phyloP scores from a whole-genome alignment of 2,113 vertebrate species.

The Perognathus longimembris region DNA sequence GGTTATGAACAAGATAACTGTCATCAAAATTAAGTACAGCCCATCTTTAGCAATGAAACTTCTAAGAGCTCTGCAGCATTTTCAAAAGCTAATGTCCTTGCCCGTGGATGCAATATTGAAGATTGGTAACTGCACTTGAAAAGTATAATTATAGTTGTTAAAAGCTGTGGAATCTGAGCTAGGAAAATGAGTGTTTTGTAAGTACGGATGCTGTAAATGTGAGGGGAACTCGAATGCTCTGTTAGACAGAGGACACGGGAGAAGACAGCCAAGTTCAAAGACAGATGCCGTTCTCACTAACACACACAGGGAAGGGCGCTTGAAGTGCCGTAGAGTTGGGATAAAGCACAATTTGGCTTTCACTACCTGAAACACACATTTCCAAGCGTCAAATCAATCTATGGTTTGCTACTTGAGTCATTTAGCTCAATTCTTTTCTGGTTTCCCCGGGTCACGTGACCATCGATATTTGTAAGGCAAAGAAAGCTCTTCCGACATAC shows the following conservation, averaged over 20 bases:
- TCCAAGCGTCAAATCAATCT: constrained; percentile 29
- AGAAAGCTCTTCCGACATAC: neutral
- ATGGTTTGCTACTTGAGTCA: neutral
- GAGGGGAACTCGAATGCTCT: constrained; percentile 43
- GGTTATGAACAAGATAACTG: constrained; percentile 64
- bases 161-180: constrained; percentile 61
- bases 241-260: constrained; percentile 10
- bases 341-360: constrained; percentile 33
- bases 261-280: constrained; percentile 29
- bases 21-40: constrained; percentile 74
- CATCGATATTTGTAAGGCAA: neutral
- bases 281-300: neutral
- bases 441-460: neutral
- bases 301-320: neutral
- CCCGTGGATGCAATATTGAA: constrained; percentile 51
- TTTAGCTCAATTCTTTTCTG: neutral
- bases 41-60: constrained; percentile 70
- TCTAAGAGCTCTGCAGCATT: constrained; percentile 49
- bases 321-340: constrained; percentile 32
- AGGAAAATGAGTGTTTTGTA: constrained; percentile 36
- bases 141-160: constrained; percentile 75
- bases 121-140: constrained; percentile 58
- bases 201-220: constrained; percentile 39
- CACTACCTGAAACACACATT: neutral
- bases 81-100: constrained; percentile 69